phyloP scores from a whole-genome alignment of 2,113 vertebrate genomes.

The Dendrocopos noguchii region DNA sequence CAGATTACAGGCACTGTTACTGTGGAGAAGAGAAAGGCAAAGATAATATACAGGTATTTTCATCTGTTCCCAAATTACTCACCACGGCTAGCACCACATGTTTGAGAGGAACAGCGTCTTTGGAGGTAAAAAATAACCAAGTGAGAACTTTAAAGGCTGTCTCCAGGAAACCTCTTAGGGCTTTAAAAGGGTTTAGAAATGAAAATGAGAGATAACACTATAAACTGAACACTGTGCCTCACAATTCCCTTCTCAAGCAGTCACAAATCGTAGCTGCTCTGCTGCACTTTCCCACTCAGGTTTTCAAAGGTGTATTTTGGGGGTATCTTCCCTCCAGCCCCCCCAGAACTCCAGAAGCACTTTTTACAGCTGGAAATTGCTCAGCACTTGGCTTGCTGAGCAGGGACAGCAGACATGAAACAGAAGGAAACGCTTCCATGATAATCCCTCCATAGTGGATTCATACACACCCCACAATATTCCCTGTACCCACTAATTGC shows the following conservation, averaged over 20 bases:
- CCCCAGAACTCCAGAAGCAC: neutral
- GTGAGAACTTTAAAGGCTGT: neutral
- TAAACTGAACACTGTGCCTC: neutral
- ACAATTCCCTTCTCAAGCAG: neutral
- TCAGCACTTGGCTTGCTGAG: neutral
- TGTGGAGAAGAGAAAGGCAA: neutral
- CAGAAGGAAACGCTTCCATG: neutral
- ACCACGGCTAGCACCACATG: neutral
- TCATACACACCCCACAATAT: rapidly evolving
- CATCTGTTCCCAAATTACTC: neutral
- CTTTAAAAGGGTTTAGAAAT: neutral
- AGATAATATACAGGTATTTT: neutral
- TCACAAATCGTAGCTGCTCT: neutral
- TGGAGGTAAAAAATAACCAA: neutral
- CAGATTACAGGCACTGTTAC: neutral
- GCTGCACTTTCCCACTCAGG: neutral
- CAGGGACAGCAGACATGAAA: neutral
- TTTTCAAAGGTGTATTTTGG: neutral
- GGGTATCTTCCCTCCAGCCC: neutral
- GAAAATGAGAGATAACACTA: neutral
- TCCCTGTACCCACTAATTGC: neutral
- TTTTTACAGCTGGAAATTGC: neutral
- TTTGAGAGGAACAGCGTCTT: neutral
- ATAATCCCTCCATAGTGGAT: rapidly evolving
- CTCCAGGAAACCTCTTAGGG: neutral